Evolutionary conservation across 2,113 vertebrate species (phyloP).

Genomic region (human): GRCh38 chr1:53683501-53684000

Average conservation of each 20-base stretch:
- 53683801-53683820: not conserved
- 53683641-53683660: not conserved
- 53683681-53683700: not conserved
- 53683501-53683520: not conserved
- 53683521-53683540: not conserved
- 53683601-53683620: not conserved
- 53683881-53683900: not conserved
- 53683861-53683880: not conserved
- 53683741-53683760: not conserved
- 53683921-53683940: not conserved
- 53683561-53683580: not conserved
- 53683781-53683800: not conserved
- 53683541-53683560: rapidly evolving
- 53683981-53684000: conserved; percentile 48
- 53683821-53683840: rapidly evolving
- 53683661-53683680: not conserved
- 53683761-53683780: not conserved
- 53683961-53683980: conserved; percentile 38
- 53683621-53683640: not conserved
- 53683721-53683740: not conserved
- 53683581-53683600: not conserved
- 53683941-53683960: conserved; percentile 48
- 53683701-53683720: not conserved
- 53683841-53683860: not conserved
- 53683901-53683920: not conserved